Percentiles rank a stretch among this genome's conserved stretches.
These are phyloP conservation scores for Prionace glauca DNA, from an alignment of 2,797 vertebrate species.

Conservation along the genomic window DNA sequence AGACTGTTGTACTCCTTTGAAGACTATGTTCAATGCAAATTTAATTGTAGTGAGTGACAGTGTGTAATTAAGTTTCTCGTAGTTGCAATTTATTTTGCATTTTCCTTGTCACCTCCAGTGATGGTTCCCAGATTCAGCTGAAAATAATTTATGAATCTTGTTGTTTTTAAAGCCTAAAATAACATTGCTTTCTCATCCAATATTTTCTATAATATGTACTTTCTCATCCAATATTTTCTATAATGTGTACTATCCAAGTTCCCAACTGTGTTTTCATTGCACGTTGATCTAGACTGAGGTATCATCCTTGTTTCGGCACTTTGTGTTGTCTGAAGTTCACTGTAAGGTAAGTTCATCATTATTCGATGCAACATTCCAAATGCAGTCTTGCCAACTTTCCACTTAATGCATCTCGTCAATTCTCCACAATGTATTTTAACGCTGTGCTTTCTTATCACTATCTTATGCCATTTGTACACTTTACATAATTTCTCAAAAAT, in stretches of 20 bases:
- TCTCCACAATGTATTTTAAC: neutral
- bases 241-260: neutral
- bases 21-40: neutral
- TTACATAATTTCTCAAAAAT: neutral
- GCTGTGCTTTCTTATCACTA: neutral
- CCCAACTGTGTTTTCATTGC: neutral
- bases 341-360: neutral
- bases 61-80: neutral
- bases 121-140: neutral
- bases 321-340: neutral
- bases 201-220: neutral
- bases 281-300: neutral
- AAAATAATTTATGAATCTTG: neutral
- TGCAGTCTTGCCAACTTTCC: neutral
- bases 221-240: neutral
- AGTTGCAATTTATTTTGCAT: neutral
- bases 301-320: neutral
- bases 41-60: neutral
- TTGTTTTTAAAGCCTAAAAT: neutral
- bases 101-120: neutral
- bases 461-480: neutral
- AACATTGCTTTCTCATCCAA: neutral
- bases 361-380: neutral
- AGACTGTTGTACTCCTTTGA: neutral
- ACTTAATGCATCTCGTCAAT: neutral